Base-by-base conservation (phyloP, 2,888 invertebrate genomes). In the Campaea margaritaria region DNA sequence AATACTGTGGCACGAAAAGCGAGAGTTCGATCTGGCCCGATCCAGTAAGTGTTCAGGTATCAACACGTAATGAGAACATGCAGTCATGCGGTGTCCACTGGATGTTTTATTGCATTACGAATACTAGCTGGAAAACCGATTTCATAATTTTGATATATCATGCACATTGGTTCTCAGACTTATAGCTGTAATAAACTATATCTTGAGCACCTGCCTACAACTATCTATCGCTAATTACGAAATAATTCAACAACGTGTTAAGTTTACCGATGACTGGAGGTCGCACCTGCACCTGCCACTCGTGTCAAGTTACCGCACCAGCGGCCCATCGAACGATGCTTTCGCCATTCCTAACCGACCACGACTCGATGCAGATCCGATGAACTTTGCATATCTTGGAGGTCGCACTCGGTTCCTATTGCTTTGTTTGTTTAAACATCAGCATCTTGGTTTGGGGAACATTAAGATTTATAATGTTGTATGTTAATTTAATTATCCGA, bases 361-460 rank as follows among this genome's bases (percentile, higher is more conserved):
- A 34, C 16, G 28, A 44, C 43, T 48, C 43, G 51, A 51, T 52
- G 41, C 38, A 48, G 52, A 43, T 15, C 15, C 58, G 47, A 52
- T 52, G 58, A 13, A 46, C 51, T 51, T 57, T 49, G 43, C 44
- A 50, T 50, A 51, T 43, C 28, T 28, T 36, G 39, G 47, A 58
- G 52, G 43, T 48, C 14, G 34, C 11, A 12, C 28, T 15, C 12
- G 14, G 31, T 47, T 14, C 42, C 16, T 34, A 42, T 46, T 45
- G 27, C 51, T 31, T 51, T 52, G 47, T 47, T 52, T 34, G 45
- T 10, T 57, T 36, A 41, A 31, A 31, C 13, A 54, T 36, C 10
- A 42, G 13, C 54, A 54, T 55, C 42, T 48, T 21, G 27, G 21
- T 21, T 21, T 43, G 48, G 47, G 39, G 39, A 53, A 1, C 8